phyloP scores from a whole-genome alignment of 2,797 vertebrate species.

The Triplophysa yarkandensis region DNA sequence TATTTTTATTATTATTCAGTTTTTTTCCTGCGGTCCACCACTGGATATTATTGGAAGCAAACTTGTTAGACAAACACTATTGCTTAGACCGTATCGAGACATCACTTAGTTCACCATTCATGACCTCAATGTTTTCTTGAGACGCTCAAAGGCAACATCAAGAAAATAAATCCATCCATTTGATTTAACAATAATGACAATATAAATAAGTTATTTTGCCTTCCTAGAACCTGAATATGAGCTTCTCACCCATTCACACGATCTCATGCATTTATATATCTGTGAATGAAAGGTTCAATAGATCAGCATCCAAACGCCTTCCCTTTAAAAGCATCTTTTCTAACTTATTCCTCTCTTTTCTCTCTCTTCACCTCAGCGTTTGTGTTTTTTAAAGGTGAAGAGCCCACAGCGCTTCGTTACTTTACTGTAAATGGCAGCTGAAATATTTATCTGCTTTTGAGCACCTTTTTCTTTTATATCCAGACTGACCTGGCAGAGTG shows the following conservation, averaged over 20 bases:
- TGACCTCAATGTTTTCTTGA: too few relatives aligned
- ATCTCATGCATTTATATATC: background rate
- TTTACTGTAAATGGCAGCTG: slow-evolving; percentile 24
- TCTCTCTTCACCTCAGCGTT: background rate
- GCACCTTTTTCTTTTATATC: slow-evolving; percentile 18
- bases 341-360: background rate
- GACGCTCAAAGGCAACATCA: too few relatives aligned
- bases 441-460: slow-evolving; percentile 27
- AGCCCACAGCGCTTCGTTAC: slow-evolving; percentile 8
- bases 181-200: too few relatives aligned
- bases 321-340: background rate
- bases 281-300: background rate
- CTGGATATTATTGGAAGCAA: background rate
- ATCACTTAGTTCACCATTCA: too few relatives aligned
- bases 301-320: background rate
- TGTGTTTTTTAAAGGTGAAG: background rate
- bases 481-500: slow-evolving; percentile 1
- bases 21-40: background rate
- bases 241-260: background rate
- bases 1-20: background rate
- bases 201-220: background rate
- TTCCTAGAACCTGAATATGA: background rate
- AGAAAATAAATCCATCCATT: too few relatives aligned
- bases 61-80: too few relatives aligned
- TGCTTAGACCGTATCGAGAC: too few relatives aligned